Base-by-base conservation (phyloP, 2,888 invertebrate genomes). In the Reticulitermes lucifugus region DNA sequence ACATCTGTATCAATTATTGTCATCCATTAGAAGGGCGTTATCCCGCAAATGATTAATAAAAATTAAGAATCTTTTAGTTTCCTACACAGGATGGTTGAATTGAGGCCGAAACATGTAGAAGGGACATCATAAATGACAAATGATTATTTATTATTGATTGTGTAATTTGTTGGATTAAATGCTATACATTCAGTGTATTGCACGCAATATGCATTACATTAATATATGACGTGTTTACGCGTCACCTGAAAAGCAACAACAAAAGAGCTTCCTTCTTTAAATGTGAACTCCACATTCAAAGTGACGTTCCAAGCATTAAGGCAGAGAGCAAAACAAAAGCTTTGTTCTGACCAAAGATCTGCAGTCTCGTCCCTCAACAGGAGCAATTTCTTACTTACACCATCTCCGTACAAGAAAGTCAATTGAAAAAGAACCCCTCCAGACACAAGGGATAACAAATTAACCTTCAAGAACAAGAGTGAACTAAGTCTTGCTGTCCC, bases 381-480 rank as follows among this genome's bases (percentile, higher is more conserved):
- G 51, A 77, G 77, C 46, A 77, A 77, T 77, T 77, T 77, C 77
- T 77, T 77, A 22, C 51, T 77, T 77, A 43, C 51, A 46, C 21
- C 73, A 77, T n/a, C 77, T 43, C 77, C 77, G 7, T 51, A 46
- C n/a, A 77, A 73, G 73, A 73, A 73, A 77, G 77, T 77, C 77
- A 77, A 77, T 51, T 77, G 77, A 77, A 77, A 77, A 77, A 43
- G n/a, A 77, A n/a, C 77, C 77, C 46, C 51, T 77, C 73, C n/a
- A 77, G 77, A 77, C 77, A 77, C n/a, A 22, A 25, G 43, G 77
- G 25, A 1, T 46, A 77, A 46, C 46, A 77, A 77, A 22, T 46
- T 10, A 77, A 46, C 46, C 22, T 43, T 46, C 43, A 0, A 9
- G 46, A 51, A 21, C 77, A 77, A 77, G 12, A 77, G 21, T 41